phyloP scores from a whole-genome alignment of 2,888 invertebrate species.

The Odontomyia ornata region DNA sequence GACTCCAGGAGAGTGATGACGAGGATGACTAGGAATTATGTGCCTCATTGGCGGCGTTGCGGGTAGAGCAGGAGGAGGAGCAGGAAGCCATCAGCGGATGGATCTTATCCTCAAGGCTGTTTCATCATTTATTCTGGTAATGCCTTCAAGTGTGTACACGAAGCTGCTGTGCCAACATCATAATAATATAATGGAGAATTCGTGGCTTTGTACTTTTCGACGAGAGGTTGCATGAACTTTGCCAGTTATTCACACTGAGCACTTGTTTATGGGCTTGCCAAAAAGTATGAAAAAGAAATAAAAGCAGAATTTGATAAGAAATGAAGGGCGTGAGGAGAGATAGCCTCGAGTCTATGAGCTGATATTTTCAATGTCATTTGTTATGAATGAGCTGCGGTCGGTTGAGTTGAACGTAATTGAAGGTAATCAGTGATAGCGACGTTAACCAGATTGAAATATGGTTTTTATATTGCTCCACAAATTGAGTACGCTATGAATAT shows the following conservation, averaged over 20 bases:
- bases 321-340: not conserved
- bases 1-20: not conserved
- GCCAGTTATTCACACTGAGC: slow-evolving; percentile 22
- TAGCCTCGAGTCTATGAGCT: no score
- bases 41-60: slow-evolving; percentile 6
- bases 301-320: not conserved
- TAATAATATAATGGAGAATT: slow-evolving; percentile 7
- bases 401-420: no score
- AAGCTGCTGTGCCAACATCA: not conserved
- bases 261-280: slow-evolving; percentile 17
- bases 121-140: slow-evolving; percentile 33
- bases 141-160: slow-evolving; percentile 12
- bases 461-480: no score
- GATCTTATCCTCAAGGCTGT: not conserved
- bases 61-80: no score
- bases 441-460: no score
- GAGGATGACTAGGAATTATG: not conserved
- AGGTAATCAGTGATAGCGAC: no score
- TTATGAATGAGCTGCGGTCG: no score
- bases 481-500: no score
- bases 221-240: slow-evolving; percentile 11
- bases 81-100: not conserved
- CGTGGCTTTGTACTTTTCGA: slow-evolving; percentile 19
- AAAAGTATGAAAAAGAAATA: not conserved
- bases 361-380: no score